Evolutionary conservation across 2,113 vertebrate genomes (phyloP), one percentile per base, ranked within the genome.

Genomic region (Poeciliopsis turrubarensis): DNA sequence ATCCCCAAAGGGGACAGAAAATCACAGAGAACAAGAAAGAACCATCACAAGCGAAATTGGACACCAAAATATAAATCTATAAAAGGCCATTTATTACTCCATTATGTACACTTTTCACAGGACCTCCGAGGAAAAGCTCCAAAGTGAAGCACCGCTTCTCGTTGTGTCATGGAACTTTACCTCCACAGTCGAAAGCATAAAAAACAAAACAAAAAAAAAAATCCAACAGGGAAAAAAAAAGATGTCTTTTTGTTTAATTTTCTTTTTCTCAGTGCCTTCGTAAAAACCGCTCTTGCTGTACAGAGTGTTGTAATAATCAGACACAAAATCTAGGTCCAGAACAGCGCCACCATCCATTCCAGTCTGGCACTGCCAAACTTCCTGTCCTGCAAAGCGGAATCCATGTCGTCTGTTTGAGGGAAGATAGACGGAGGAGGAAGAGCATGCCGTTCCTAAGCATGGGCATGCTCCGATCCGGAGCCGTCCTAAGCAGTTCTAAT

Each of bases 51-150:
- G 90, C 85, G 92, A 92, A 94, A 94, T 89, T 91, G 91, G 93
- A 95, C 94, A 94, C 93, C 92, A 94, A 93, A 95, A 95, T 94
- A 94, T 92, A 95, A 94, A 95, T 95, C 94, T 95, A 95, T 94
- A 94, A 95, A 94, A 93, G 90, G 91, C 91, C 91, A 94, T 94
- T 95, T 94, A 94, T 92, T 93, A 94, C 94, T 94, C 95, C 94
- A 95, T 93, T 97, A 97, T 97, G 95, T 97, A 97, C 96, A 97
- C 89, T 96, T 96, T 96, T 95, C 95, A 97, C 95, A 97, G 93
- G 95, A 89, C 90, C 95, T 94, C 92, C 85, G 68, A 87, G 86
- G 87, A 88, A 83, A 92, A 91, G 88, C 89, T 93, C 91, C 91
- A 88, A 81, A 91, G 85, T 57, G 91, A 94, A 93, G 93, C 92